phyloP scores from a whole-genome alignment of 2,888 invertebrate genomes.

The Cecidostiba fungosa region DNA sequence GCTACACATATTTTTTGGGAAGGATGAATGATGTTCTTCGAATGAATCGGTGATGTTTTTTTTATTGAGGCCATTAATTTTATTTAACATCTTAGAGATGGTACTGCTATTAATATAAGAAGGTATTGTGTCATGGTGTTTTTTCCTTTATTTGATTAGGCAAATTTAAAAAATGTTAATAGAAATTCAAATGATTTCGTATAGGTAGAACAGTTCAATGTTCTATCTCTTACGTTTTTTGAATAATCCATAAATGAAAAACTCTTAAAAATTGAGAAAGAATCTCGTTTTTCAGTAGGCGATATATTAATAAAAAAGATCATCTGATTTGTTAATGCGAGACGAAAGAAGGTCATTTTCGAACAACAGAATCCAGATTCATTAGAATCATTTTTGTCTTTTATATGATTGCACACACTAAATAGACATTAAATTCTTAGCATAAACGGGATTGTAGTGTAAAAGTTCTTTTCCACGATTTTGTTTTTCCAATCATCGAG shows the following conservation, averaged over 20 bases:
- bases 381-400: not conserved
- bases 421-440: not conserved
- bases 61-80: not conserved
- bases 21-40: not conserved
- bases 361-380: not conserved
- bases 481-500: no score
- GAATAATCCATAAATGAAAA: conserved; percentile 1
- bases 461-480: no score
- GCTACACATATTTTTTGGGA: not conserved
- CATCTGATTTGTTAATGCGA: not conserved
- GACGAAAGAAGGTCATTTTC: not conserved
- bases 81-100: not conserved
- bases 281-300: not conserved
- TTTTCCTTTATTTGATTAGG: not conserved
- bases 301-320: not conserved
- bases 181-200: not conserved
- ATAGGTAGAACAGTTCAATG: not conserved
- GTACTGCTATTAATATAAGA: not conserved
- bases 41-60: not conserved
- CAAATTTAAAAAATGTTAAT: not conserved
- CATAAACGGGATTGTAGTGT: no score
- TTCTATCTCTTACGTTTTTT: not conserved
- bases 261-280: not conserved
- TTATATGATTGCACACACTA: not conserved
- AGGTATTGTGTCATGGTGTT: not conserved